phyloP scores from a whole-genome alignment of 2,113 vertebrate genomes.

The Strix uralensis region DNA sequence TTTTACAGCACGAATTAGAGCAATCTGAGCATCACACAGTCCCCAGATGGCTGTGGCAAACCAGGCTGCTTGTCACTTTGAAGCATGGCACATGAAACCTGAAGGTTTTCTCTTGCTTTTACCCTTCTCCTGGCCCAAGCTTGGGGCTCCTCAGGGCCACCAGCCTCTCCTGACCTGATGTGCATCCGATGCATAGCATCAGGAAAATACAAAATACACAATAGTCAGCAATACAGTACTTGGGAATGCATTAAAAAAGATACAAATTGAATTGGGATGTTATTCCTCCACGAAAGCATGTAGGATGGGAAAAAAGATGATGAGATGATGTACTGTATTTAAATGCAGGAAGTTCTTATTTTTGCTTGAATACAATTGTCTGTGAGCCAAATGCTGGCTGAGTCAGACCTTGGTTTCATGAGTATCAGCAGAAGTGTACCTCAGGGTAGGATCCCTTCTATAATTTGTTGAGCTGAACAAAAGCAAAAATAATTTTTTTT shows the following conservation, averaged over 20 bases:
- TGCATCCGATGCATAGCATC: not conserved
- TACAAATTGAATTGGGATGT: not conserved
- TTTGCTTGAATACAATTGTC: not conserved
- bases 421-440: not conserved
- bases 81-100: not conserved
- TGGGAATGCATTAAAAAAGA: not conserved
- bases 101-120: not conserved
- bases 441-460: slow-evolving; percentile 11
- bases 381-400: slow-evolving; percentile 4
- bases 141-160: not conserved
- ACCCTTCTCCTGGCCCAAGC: not conserved
- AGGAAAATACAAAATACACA: not conserved
- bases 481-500: not conserved
- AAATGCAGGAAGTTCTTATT: slow-evolving; percentile 10
- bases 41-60: not conserved
- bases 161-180: not conserved
- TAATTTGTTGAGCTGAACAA: slow-evolving; percentile 3
- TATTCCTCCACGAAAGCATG: not conserved
- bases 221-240: fast-evolving
- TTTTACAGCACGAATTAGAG: not conserved
- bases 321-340: not conserved
- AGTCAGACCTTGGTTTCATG: not conserved
- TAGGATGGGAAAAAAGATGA: not conserved
- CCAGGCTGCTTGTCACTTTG: not conserved
- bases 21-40: not conserved